Conservation (phyloP, 2,113 vertebrate species). For the Chroicocephalus ridibundus region DNA sequence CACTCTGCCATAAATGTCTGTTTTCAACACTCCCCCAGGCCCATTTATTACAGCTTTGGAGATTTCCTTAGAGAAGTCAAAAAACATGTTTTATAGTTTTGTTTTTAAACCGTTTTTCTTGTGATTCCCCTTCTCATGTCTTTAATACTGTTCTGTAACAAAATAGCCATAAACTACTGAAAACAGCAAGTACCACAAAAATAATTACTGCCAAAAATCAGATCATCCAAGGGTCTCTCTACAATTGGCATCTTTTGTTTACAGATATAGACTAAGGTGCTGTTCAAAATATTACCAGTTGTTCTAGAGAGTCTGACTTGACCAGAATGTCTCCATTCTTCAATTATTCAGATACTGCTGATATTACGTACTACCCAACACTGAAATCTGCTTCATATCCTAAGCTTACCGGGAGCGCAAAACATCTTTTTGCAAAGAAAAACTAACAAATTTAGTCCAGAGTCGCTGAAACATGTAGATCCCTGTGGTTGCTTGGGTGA, state of each 20-base stretch:
- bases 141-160: not conserved
- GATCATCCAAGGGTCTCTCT: not conserved
- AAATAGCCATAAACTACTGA: not conserved
- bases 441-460: not conserved
- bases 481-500: not conserved
- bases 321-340: not conserved
- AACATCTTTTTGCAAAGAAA: not conserved
- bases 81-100: not conserved
- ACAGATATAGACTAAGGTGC: not conserved
- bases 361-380: not conserved
- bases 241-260: not conserved
- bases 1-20: not conserved
- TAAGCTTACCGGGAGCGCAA: not conserved
- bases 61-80: not conserved
- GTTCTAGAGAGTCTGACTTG: not conserved
- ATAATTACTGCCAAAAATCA: not conserved
- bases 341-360: not conserved
- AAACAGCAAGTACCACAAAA: not conserved
- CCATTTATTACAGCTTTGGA: not conserved
- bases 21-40: not conserved
- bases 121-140: not conserved
- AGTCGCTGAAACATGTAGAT: not conserved
- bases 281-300: not conserved
- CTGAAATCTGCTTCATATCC: not conserved
- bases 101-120: not conserved